phyloP scores from a whole-genome alignment of 2,113 vertebrate genomes.

The Sturnira hondurensis region DNA sequence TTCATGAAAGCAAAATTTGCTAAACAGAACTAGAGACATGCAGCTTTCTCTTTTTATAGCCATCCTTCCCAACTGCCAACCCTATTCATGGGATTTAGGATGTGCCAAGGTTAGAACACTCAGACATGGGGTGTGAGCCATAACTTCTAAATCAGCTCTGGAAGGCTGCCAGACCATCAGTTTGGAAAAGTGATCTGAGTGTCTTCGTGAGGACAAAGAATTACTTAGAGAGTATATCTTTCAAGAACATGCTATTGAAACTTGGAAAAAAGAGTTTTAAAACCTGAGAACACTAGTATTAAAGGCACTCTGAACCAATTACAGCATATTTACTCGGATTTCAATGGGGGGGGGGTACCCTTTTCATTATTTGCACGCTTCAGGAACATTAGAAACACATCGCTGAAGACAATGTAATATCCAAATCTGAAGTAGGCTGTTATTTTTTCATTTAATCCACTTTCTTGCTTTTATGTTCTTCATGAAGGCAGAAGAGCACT shows the following conservation, averaged over 20 bases:
- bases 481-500: slow-evolving; percentile 62
- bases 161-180: slow-evolving; percentile 69
- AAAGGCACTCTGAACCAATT: slow-evolving; percentile 75
- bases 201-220: slow-evolving; percentile 74
- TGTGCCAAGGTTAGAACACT: slow-evolving; percentile 75
- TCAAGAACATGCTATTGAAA: slow-evolving; percentile 73
- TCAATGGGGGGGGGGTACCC: slow-evolving; percentile 58
- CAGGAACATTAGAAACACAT: slow-evolving; percentile 71
- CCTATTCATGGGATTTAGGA: slow-evolving; percentile 70
- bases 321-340: slow-evolving; percentile 69
- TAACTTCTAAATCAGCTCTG: slow-evolving; percentile 75
- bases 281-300: slow-evolving; percentile 71
- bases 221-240: slow-evolving; percentile 73
- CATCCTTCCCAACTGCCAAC: slow-evolving; percentile 63
- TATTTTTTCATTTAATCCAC: slow-evolving; percentile 58
- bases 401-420: slow-evolving; percentile 47
- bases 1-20: slow-evolving; percentile 70
- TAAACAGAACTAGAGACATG: slow-evolving; percentile 60
- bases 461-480: slow-evolving; percentile 64
- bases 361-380: slow-evolving; percentile 70
- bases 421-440: slow-evolving; percentile 51
- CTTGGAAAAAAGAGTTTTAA: slow-evolving; percentile 66
- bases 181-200: slow-evolving; percentile 74
- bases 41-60: slow-evolving; percentile 71
- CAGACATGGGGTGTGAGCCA: slow-evolving; percentile 70